These are phyloP conservation scores for Psettodes erumei DNA, from an alignment of 2,113 vertebrate genomes.

Conservation along the genomic window DNA sequence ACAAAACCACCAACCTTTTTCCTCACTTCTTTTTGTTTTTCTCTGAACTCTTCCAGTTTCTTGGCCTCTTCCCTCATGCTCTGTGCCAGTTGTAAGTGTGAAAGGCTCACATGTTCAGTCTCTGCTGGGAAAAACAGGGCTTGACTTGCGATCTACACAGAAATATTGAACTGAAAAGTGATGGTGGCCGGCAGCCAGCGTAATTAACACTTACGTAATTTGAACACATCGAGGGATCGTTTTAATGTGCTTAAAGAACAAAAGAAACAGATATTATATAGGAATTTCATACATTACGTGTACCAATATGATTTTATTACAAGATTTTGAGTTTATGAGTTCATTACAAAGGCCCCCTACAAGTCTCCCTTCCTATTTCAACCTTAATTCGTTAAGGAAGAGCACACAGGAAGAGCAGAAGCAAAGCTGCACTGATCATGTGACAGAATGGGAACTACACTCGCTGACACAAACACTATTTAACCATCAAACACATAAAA, in stretches of 20 bases:
- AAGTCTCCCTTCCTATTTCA: constrained; percentile 27
- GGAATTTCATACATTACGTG: neutral
- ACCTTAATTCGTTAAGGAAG: neutral
- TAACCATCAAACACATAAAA: no score
- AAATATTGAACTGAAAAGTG: neutral
- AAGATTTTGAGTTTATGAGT: no score
- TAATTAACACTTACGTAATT: constrained; percentile 88
- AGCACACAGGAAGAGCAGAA: constrained; percentile 6
- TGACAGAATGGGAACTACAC: constrained; percentile 42
- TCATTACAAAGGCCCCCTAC: neutral
- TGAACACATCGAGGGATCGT: constrained; percentile 92
- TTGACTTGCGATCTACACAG: neutral
- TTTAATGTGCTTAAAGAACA: constrained; percentile 88
- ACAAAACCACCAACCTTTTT: constrained; percentile 85
- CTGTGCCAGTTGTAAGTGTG: constrained; percentile 91
- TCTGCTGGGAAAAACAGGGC: constrained; percentile 65
- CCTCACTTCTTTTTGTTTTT: constrained; percentile 89
- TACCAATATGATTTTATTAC: no score
- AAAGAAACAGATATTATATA: neutral
- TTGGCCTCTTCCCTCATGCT: constrained; percentile 91
- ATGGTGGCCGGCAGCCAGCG: neutral
- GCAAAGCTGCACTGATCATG: neutral
- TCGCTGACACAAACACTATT: neutral
- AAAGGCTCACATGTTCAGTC: constrained; percentile 88
- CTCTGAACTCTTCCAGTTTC: constrained; percentile 94